Conservation (phyloP, 2,888 invertebrate species). For the Leptopterna dolabrata region DNA sequence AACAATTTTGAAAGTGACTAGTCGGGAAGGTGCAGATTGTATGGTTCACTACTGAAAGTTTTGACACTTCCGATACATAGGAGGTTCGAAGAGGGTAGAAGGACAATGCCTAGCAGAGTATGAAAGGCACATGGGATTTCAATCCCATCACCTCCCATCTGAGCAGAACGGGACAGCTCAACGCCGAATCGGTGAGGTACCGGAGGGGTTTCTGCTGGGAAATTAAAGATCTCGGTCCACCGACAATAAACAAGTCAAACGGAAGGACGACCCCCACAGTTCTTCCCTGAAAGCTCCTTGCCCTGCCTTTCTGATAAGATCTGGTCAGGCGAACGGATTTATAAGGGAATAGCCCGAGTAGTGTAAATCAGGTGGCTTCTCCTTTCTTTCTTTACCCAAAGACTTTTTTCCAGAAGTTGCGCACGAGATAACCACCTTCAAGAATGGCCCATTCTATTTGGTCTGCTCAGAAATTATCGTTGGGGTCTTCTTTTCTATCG, state of each 20-base stretch:
- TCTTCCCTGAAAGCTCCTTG: conserved; percentile 35
- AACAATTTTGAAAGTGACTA: no score
- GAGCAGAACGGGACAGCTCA: neutral
- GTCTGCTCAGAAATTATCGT: conserved; percentile 44
- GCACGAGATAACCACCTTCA: conserved; percentile 39
- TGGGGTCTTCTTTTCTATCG: neutral
- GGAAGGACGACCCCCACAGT: conserved; percentile 38
- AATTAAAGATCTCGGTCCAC: conserved; percentile 41
- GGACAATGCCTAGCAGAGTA: conserved; percentile 37
- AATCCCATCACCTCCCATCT: neutral
- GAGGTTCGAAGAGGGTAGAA: neutral
- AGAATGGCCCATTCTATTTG: conserved; percentile 45
- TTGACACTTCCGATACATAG: neutral
- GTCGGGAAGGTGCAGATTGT: no score
- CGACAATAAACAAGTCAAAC: conserved; percentile 51
- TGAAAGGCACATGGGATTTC: conserved; percentile 37
- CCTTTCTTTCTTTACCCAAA: conserved; percentile 1
- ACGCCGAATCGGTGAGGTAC: neutral
- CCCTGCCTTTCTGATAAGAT: conserved; percentile 48
- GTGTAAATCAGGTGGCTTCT: conserved; percentile 52
- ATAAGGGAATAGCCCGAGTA: conserved; percentile 50
- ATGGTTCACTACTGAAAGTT: no score
- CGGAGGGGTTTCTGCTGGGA: neutral
- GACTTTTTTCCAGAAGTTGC: conserved; percentile 30
- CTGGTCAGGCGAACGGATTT: conserved; percentile 54